phyloP scores from a whole-genome alignment of 2,113 vertebrate species.

The Struthidea cinerea region DNA sequence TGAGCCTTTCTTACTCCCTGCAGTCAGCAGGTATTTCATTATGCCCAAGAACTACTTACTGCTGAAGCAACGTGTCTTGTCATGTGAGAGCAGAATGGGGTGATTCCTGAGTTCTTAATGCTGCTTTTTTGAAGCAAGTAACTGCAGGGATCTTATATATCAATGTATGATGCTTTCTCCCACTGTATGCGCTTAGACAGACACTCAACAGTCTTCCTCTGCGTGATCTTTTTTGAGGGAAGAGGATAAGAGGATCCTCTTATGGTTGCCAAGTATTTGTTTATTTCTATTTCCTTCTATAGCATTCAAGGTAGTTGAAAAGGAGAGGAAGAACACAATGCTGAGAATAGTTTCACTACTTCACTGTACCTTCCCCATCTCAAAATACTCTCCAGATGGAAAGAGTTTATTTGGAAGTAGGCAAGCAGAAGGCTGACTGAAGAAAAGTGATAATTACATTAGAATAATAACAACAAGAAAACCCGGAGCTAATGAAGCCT shows the following conservation, averaged over 20 bases:
- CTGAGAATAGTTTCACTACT: background rate
- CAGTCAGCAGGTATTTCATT: background rate
- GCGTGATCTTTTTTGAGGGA: background rate
- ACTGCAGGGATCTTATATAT: background rate
- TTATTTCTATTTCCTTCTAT: background rate
- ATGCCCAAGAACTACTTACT: background rate
- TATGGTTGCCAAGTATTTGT: background rate
- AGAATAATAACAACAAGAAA: constrained; percentile 57
- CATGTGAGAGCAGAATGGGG: background rate
- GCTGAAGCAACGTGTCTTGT: background rate
- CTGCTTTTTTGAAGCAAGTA: background rate
- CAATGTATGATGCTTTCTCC: background rate
- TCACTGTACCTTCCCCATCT: background rate
- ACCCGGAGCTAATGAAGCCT: constrained; percentile 21
- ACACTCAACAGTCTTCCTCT: background rate
- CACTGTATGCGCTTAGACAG: background rate
- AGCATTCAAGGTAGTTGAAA: background rate
- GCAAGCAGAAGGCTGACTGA: constrained; percentile 40
- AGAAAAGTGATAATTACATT: constrained; percentile 52
- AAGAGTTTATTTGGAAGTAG: constrained; percentile 39
- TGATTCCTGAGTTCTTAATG: background rate
- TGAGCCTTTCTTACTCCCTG: background rate
- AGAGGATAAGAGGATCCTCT: background rate
- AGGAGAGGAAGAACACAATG: background rate
- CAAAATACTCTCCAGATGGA: constrained; percentile 50